Conservation (phyloP, 1,140 invertebrate species). For the Andricus grossulariae region DNA sequence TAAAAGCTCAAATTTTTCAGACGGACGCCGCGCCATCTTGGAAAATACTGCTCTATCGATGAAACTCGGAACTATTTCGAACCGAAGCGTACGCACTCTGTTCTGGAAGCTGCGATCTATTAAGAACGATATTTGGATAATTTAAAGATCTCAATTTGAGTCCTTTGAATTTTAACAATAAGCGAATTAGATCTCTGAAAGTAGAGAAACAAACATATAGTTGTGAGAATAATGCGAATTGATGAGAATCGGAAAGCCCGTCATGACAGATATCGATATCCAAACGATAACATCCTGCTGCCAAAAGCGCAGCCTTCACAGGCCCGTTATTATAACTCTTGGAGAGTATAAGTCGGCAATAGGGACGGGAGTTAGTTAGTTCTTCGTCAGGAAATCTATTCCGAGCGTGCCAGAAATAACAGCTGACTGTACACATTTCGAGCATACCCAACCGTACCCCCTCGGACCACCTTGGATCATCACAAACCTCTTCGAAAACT, state of each 20-base stretch:
- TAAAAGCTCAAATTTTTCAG: too few species aligned
- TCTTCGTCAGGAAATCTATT: slow-evolving; percentile 68
- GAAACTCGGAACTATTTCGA: too few species aligned
- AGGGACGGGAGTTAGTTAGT: slow-evolving; percentile 51
- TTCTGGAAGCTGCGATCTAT: too few species aligned
- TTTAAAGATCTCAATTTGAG: too few species aligned
- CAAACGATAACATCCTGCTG: slow-evolving; percentile 37
- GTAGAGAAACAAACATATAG: not conserved
- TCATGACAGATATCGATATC: slow-evolving; percentile 36
- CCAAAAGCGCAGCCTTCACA: slow-evolving; percentile 45
- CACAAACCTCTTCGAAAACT: slow-evolving; percentile 35
- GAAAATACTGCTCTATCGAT: too few species aligned
- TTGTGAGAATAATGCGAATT: not conserved
- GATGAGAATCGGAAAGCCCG: not conserved
- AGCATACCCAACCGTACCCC: slow-evolving; percentile 52
- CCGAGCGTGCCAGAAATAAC: slow-evolving; percentile 69
- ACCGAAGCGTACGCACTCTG: too few species aligned
- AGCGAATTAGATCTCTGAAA: too few species aligned
- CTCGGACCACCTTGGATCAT: slow-evolving; percentile 53
- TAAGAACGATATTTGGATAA: too few species aligned
- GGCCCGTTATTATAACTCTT: slow-evolving; percentile 51
- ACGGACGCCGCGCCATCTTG: too few species aligned
- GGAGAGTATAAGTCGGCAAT: slow-evolving; percentile 47
- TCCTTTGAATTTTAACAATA: too few species aligned
- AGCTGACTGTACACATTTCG: slow-evolving; percentile 66